Evolutionary conservation across 1,140 invertebrate genomes (phyloP).

Genomic region (Pachyrhynchus sulphureomaculatus): DNA sequence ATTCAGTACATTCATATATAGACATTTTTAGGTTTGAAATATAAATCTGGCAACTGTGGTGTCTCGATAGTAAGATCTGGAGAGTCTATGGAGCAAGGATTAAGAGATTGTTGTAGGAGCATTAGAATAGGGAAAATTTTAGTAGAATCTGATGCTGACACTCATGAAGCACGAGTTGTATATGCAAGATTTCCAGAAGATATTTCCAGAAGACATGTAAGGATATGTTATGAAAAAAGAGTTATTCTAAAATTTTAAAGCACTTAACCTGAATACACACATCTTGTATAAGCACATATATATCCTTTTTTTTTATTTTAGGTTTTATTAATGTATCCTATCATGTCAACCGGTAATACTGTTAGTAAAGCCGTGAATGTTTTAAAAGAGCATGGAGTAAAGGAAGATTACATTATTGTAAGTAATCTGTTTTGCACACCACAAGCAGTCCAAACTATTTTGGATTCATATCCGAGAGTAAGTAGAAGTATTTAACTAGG

Average conservation of each 20-base stretch:
- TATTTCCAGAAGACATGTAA: slow-evolving; percentile 76
- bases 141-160: slow-evolving; percentile 95
- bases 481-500: slow-evolving; percentile 16
- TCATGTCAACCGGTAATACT: slow-evolving; percentile 97
- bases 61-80: slow-evolving; percentile 95
- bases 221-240: not conserved
- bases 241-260: not conserved
- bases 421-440: slow-evolving; percentile 97
- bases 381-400: slow-evolving; percentile 88
- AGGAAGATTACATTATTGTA: slow-evolving; percentile 91
- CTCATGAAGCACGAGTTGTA: slow-evolving; percentile 93
- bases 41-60: slow-evolving; percentile 95
- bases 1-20: no score
- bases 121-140: slow-evolving; percentile 98
- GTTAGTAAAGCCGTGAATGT: slow-evolving; percentile 92
- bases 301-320: slow-evolving; percentile 24
- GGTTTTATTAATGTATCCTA: slow-evolving; percentile 97
- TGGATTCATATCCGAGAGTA: slow-evolving; percentile 82
- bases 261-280: not conserved
- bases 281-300: not conserved
- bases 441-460: slow-evolving; percentile 81
- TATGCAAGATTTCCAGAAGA: slow-evolving; percentile 98
- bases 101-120: slow-evolving; percentile 95
- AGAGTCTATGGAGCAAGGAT: slow-evolving; percentile 98
- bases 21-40: slow-evolving; percentile 68